A percentile compares a stretch with the other conserved stretches of the same genome.
These are phyloP conservation scores for Rachycentron canadum DNA, from an alignment of 2,797 vertebrate genomes.

Conservation along the genomic window DNA sequence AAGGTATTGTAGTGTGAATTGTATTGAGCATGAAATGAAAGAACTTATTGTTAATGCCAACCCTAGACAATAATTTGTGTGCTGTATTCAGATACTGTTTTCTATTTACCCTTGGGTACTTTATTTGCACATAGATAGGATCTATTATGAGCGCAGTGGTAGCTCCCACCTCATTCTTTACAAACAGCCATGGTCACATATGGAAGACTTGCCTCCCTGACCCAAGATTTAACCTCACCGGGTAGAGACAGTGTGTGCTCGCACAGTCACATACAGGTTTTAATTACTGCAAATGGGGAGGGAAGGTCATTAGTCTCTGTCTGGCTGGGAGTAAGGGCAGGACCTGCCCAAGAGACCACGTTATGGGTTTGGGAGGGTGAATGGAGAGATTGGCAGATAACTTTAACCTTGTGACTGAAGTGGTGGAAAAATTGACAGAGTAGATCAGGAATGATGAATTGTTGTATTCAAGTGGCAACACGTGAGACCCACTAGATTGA, in stretches of 20 bases:
- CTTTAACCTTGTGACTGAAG: background rate
- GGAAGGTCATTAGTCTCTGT: slow-evolving; percentile 58
- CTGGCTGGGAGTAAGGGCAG: slow-evolving; percentile 47
- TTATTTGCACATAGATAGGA: slow-evolving; percentile 32
- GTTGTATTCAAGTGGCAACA: slow-evolving; percentile 18
- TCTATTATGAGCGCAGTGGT: slow-evolving; percentile 17
- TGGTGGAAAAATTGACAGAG: background rate
- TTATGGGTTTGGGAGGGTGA: slow-evolving; percentile 12
- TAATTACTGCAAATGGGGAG: slow-evolving; percentile 54
- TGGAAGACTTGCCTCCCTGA: slow-evolving; percentile 29
- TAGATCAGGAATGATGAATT: slow-evolving; percentile 28
- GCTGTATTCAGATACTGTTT: slow-evolving; percentile 7
- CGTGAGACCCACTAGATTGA: slow-evolving; percentile 25
- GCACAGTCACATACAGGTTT: slow-evolving; percentile 43
- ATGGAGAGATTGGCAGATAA: background rate
- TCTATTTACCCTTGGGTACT: background rate
- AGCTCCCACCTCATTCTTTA: slow-evolving; percentile 17
- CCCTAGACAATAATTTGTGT: background rate
- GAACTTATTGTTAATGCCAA: slow-evolving; percentile 9
- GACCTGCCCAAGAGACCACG: slow-evolving; percentile 48
- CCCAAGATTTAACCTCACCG: slow-evolving; percentile 27
- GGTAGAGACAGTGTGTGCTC: slow-evolving; percentile 6
- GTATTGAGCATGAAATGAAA: slow-evolving; percentile 18
- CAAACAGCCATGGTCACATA: slow-evolving; percentile 37
- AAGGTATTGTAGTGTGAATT: background rate